Evolutionary conservation across 2,113 vertebrate species (phyloP).

Genomic region (Anarrhichthys ocellatus): DNA sequence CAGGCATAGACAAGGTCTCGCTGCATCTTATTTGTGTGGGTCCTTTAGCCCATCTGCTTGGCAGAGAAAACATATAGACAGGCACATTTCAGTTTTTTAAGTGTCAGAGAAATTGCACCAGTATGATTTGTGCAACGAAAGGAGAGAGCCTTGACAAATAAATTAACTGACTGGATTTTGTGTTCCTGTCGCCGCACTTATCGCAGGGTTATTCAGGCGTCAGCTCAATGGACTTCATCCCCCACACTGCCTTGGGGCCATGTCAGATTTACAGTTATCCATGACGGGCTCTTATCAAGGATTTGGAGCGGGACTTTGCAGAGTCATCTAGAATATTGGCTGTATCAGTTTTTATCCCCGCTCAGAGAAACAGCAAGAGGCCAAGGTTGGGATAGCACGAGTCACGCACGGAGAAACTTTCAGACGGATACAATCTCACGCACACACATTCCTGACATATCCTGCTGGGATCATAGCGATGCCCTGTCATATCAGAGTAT

Average conservation of each 20-base stretch:
- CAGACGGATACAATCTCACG: constrained; percentile 40
- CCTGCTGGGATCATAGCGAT: constrained; percentile 58
- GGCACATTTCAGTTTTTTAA: constrained; percentile 63
- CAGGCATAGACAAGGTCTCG: constrained; percentile 65
- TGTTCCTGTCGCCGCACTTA: constrained; percentile 53
- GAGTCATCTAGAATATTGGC: constrained; percentile 77
- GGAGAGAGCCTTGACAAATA: constrained; percentile 67
- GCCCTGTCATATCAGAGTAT: constrained; percentile 39
- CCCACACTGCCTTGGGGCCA: constrained; percentile 74
- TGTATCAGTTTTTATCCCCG: constrained; percentile 55
- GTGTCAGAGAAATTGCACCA: constrained; percentile 61
- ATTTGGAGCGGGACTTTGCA: constrained; percentile 77
- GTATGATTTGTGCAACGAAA: constrained; percentile 69
- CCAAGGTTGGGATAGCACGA: constrained; percentile 62
- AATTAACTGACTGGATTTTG: constrained; percentile 66
- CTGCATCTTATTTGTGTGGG: constrained; percentile 69
- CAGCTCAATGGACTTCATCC: constrained; percentile 69
- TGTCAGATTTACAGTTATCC: constrained; percentile 80
- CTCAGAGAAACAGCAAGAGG: constrained; percentile 63
- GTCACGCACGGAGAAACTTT: constrained; percentile 44
- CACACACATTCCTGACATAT: constrained; percentile 35
- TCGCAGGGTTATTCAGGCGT: constrained; percentile 65
- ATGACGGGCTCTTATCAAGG: constrained; percentile 74
- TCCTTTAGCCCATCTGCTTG: constrained; percentile 65
- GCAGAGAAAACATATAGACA: constrained; percentile 60